These are phyloP conservation scores for Todiramphus chloris DNA, from an alignment of 2,113 vertebrate species.

Conservation along the genomic window DNA sequence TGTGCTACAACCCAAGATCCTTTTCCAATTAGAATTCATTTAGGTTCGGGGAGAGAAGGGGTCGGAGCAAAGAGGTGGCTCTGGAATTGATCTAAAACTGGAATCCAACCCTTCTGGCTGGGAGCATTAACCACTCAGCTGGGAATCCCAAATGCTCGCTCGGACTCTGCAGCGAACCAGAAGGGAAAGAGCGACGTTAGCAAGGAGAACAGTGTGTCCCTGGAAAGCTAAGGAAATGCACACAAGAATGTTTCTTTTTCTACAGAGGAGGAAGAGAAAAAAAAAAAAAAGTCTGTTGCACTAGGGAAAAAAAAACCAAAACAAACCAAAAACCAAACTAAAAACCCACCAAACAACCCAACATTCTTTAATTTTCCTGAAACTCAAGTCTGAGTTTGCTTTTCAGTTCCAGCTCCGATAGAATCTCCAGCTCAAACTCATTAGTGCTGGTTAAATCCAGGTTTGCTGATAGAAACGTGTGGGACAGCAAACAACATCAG, in stretches of 20 bases:
- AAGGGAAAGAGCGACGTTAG: neutral
- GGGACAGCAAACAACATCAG: conserved; percentile 25
- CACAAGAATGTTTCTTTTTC: neutral
- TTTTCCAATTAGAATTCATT: conserved; percentile 51
- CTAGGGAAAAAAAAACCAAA: too few relatives aligned
- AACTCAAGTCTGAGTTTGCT: conserved; percentile 1
- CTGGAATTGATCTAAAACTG: conserved; percentile 39
- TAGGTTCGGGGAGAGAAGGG: neutral
- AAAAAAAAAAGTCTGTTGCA: neutral
- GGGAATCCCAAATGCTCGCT: neutral
- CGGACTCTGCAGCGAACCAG: neutral
- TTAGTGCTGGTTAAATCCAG: neutral
- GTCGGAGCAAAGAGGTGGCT: conserved; percentile 56
- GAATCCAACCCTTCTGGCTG: neutral
- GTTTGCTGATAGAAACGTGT: conserved; percentile 5
- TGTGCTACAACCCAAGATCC: conserved; percentile 22
- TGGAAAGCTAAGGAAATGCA: neutral
- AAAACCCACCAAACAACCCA: neutral
- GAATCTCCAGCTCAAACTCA: conserved; percentile 6
- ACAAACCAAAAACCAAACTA: too few relatives aligned
- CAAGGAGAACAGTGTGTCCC: neutral
- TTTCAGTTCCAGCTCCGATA: neutral
- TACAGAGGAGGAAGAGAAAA: neutral
- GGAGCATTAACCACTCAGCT: neutral
- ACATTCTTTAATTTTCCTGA: neutral